Conservation (phyloP, 1,140 invertebrate genomes). For the Brachionus rubens region DNA sequence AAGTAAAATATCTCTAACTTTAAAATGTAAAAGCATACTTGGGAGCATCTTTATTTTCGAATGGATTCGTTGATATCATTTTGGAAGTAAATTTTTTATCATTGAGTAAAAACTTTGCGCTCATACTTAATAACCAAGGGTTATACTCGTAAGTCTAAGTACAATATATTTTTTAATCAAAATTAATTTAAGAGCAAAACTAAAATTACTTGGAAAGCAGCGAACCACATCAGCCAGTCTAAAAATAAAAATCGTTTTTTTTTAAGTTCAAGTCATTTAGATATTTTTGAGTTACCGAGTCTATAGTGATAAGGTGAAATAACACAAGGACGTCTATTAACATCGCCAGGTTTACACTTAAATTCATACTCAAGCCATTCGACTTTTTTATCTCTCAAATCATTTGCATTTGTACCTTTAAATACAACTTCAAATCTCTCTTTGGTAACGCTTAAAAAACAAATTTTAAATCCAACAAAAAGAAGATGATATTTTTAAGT, state of each 20-base stretch:
- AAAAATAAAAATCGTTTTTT: slow-evolving; percentile 48
- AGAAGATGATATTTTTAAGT: not conserved
- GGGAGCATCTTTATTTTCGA: slow-evolving; percentile 56
- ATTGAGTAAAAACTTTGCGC: slow-evolving; percentile 58
- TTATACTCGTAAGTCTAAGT: slow-evolving; percentile 16
- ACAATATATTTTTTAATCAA: slow-evolving; percentile 51
- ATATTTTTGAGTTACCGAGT: slow-evolving; percentile 57
- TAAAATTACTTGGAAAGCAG: slow-evolving; percentile 59
- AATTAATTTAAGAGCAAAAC: slow-evolving; percentile 59
- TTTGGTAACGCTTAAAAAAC: slow-evolving; percentile 58
- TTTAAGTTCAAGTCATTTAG: too few species aligned
- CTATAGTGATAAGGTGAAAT: slow-evolving; percentile 62
- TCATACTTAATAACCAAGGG: slow-evolving; percentile 48
- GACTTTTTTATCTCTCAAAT: slow-evolving; percentile 48
- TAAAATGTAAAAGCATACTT: slow-evolving; percentile 51
- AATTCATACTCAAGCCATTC: slow-evolving; percentile 62
- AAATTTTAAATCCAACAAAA: slow-evolving; percentile 38
- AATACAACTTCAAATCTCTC: slow-evolving; percentile 60
- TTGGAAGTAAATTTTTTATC: slow-evolving; percentile 52
- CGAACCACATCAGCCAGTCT: slow-evolving; percentile 51
- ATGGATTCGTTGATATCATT: slow-evolving; percentile 59
- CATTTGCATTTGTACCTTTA: slow-evolving; percentile 55
- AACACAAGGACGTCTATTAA: slow-evolving; percentile 56
- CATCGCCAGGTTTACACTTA: slow-evolving; percentile 61
- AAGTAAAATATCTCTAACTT: not conserved